These are phyloP conservation scores for Drosophila lacertosa DNA, from an alignment of 1,140 invertebrate species.

Conservation along the genomic window DNA sequence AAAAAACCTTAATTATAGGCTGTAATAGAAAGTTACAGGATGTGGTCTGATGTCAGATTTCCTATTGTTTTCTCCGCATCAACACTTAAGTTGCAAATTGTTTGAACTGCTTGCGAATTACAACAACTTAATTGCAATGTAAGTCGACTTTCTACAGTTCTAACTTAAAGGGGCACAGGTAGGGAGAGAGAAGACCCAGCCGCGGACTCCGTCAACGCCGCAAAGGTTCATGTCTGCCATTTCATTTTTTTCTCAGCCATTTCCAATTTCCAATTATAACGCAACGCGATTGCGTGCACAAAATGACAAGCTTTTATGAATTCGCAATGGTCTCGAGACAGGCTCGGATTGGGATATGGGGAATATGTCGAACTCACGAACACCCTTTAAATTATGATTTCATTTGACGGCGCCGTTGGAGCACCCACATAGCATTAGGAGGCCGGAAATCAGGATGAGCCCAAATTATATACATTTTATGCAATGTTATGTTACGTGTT, in stretches of 20 bases:
- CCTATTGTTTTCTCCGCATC: too few relatives aligned
- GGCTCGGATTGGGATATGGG: background rate
- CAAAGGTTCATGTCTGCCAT: constrained; percentile 6
- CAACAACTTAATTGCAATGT: too few relatives aligned
- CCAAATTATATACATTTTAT: constrained; percentile 61
- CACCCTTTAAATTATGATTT: constrained; percentile 74
- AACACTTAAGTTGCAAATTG: too few relatives aligned
- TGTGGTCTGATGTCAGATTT: too few relatives aligned
- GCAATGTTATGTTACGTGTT: constrained; percentile 24
- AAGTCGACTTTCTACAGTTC: too few relatives aligned
- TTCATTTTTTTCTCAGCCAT: constrained; percentile 53
- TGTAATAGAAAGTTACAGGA: too few relatives aligned
- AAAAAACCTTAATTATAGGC: too few relatives aligned
- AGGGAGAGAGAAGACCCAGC: background rate
- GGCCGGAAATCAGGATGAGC: constrained; percentile 71
- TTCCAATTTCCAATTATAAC: constrained; percentile 80
- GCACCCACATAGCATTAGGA: constrained; percentile 49
- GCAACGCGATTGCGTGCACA: constrained; percentile 75
- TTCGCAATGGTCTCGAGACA: constrained; percentile 56
- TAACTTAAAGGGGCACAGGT: too few relatives aligned
- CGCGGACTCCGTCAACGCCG: background rate
- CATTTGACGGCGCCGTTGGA: constrained; percentile 37
- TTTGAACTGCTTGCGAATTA: too few relatives aligned
- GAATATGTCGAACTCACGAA: background rate
- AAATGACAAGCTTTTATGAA: constrained; percentile 79